These are phyloP conservation scores for Antheraea assamensis DNA, from an alignment of 2,888 invertebrate species.

Conservation along the genomic window DNA sequence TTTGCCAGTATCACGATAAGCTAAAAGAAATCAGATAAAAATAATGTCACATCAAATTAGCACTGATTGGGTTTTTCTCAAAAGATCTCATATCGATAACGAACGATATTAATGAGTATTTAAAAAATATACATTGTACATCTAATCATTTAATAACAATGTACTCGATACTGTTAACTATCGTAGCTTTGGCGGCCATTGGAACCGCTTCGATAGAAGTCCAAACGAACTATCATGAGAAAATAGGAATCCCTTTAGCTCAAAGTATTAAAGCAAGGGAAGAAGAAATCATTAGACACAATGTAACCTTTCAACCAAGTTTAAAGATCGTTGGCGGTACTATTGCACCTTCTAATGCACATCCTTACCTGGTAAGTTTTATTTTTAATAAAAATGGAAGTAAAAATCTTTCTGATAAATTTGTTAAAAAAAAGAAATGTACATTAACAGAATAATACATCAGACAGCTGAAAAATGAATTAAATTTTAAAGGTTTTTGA, in stretches of 20 bases:
- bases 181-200: background rate
- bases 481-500: background rate
- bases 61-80: constrained; percentile 1
- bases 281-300: constrained; percentile 7
- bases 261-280: constrained; percentile 46
- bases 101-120: background rate
- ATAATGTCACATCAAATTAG: background rate
- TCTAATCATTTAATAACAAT: constrained; percentile 2
- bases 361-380: constrained; percentile 52
- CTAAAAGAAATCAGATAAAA: constrained; percentile 4
- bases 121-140: constrained; percentile 3
- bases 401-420: background rate
- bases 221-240: constrained; percentile 46
- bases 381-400: background rate
- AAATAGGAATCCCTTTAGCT: constrained; percentile 58
- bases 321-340: constrained; percentile 56
- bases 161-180: background rate
- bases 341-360: constrained; percentile 41
- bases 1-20: background rate
- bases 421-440: background rate
- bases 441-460: background rate
- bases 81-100: background rate
- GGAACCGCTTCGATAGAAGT: constrained; percentile 22
- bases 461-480: too few species aligned
- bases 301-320: background rate